Base-by-base conservation (phyloP, 1,140 invertebrate genomes). In the Ceratoteleas bidentatus region DNA sequence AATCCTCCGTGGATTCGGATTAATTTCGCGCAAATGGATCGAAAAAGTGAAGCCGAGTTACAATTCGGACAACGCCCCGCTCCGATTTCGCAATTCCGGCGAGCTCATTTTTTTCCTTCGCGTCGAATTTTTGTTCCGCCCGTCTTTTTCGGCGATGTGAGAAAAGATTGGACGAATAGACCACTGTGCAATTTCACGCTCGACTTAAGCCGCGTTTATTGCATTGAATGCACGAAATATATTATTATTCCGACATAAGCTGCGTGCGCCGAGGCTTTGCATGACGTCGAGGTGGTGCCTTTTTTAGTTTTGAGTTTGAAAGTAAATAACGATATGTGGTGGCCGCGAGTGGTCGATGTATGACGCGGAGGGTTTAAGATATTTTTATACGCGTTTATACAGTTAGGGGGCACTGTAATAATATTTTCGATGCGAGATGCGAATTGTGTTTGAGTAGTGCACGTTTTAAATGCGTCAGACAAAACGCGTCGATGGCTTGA, bases 11-110 rank as follows among this genome's bases (percentile, higher is more conserved):
- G 74, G 81, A 75, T 70, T 78, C 61, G 75, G 65, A 83, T 83
- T 83, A 83, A 83, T 83, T 83, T 78, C 74, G 75, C 74, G 65
- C 78, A 83, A 77, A 83, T 77, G 74, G 69, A 83, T 83, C 81
- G 62, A 66, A 74, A 74, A 78, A n/a, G n/a, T 75, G 64, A 83
- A 78, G 45, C 68, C 56, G 60, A 58, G 34, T 50, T 65, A n/a
- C 49, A 24, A 4, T 33, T 58, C 56, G 53, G 13, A 45, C 56
- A 34, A 14, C 49, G 13, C 8, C 38, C 10, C 6, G 15, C 53
- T 15, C 10, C 40, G 3, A 16, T 33, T 32, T 68, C 13, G 5
- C 38, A 43, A n/a, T n/a, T n/a, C 56, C 43, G n/a, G 33, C 6
- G 40, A 14, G 6, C 4, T 40, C 61, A 56, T 5, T 14, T 47